Percentiles rank a stretch among this genome's conserved stretches.
phyloP scores from a whole-genome alignment of 2,888 invertebrate species.

The Desoria tigrina region DNA sequence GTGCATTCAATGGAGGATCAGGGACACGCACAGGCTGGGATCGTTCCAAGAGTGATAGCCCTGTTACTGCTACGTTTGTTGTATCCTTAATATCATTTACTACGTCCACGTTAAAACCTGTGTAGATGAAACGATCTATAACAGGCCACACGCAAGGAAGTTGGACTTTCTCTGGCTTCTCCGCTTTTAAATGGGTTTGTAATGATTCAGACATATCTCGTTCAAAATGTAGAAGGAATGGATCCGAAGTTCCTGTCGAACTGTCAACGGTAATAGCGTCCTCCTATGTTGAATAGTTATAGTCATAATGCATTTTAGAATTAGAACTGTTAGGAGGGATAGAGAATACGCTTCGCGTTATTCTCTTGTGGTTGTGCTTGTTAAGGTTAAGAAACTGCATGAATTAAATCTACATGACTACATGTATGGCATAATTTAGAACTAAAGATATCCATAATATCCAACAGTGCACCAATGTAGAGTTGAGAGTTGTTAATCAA shows the following conservation, averaged over 20 bases:
- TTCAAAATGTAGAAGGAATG: conserved; percentile 70
- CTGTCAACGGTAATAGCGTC: neutral
- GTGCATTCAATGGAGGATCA: conserved; percentile 20
- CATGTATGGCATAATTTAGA: too few species aligned
- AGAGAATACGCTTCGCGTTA: too few species aligned
- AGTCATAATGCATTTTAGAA: too few species aligned
- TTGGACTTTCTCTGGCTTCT: conserved; percentile 55
- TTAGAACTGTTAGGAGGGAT: too few species aligned
- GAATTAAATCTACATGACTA: too few species aligned
- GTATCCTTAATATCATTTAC: conserved; percentile 12
- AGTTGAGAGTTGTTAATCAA: too few species aligned
- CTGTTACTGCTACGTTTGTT: conserved; percentile 4
- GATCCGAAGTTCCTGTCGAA: conserved; percentile 59
- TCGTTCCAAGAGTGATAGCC: conserved; percentile 19
- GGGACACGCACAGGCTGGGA: conserved; percentile 25
- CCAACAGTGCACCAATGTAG: too few species aligned
- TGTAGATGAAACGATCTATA: conserved; percentile 61
- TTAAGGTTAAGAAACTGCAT: too few species aligned
- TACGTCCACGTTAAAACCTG: conserved; percentile 14
- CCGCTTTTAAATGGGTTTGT: conserved; percentile 58
- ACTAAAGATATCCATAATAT: too few species aligned
- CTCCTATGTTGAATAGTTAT: neutral
- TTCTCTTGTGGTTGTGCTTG: too few species aligned
- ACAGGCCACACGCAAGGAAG: conserved; percentile 63
- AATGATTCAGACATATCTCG: conserved; percentile 68